Conservation (phyloP, 2,113 vertebrate species). For the Condylura cristata region DNA sequence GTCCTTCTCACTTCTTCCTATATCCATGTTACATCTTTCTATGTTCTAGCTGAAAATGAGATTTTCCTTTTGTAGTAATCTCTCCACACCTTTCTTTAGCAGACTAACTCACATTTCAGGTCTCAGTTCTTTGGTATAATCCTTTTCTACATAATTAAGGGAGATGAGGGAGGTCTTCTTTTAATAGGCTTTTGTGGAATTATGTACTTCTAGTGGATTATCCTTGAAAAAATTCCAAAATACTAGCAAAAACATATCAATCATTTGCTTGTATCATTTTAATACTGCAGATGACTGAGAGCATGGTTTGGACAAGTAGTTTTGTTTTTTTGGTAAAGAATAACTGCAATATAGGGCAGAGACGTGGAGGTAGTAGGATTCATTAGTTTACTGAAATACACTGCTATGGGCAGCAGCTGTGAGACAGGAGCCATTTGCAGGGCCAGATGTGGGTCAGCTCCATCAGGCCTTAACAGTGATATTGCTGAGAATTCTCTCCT, state of each 20-base stretch:
- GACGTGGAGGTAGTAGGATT: no score
- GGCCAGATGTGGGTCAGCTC: no score
- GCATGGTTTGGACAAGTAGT: not conserved
- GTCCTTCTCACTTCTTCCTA: not conserved
- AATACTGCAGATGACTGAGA: not conserved
- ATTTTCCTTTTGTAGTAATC: not conserved
- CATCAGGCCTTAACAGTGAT: no score
- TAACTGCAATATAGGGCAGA: no score
- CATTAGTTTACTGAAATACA: no score
- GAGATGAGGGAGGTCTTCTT: not conserved
- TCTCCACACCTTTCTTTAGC: not conserved
- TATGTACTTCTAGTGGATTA: not conserved
- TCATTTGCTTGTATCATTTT: not conserved
- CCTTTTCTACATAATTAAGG: not conserved
- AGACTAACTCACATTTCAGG: not conserved
- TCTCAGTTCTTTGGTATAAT: not conserved
- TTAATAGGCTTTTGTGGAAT: not conserved
- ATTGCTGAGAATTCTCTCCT: no score
- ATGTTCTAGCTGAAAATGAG: not conserved
- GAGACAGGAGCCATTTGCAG: no score
- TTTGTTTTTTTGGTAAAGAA: not conserved
- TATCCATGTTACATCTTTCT: not conserved
- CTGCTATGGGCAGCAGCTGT: no score
- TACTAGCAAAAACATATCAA: not conserved
- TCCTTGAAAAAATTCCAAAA: slow-evolving; percentile 11